These are phyloP conservation scores for Acanthopleura granulata DNA, from an alignment of 2,888 invertebrate species.

Conservation along the genomic window DNA sequence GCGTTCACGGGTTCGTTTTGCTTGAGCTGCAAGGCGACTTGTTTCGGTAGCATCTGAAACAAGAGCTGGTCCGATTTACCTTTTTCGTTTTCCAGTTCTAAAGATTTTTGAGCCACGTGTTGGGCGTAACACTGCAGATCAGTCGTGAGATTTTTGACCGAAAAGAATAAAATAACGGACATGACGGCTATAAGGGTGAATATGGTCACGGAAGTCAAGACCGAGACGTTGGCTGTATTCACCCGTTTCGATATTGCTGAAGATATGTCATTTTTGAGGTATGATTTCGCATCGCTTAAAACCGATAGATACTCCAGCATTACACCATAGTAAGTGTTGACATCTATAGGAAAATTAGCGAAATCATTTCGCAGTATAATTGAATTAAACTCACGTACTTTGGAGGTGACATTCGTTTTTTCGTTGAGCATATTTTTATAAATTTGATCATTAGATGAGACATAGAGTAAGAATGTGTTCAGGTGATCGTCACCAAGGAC, in stretches of 20 bases:
- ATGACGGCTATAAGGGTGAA: constrained; percentile 30
- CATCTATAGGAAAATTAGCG: background rate
- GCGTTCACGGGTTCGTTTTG: constrained; percentile 11
- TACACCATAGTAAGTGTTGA: background rate
- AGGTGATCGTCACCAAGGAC: constrained; percentile 25
- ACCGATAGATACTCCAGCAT: constrained; percentile 30
- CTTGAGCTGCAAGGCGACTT: constrained; percentile 19
- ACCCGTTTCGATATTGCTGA: constrained; percentile 22
- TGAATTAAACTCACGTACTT: background rate
- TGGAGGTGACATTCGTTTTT: background rate
- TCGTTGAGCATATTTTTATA: background rate
- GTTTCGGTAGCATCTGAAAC: constrained; percentile 23
- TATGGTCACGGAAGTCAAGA: constrained; percentile 29
- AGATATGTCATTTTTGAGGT: constrained; percentile 24
- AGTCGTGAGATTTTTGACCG: constrained; percentile 32
- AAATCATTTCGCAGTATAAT: background rate
- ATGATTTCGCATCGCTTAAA: constrained; percentile 23
- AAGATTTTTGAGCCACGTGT: constrained; percentile 35
- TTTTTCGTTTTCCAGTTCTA: constrained; percentile 27
- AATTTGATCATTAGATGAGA: background rate
- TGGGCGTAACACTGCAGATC: constrained; percentile 35
- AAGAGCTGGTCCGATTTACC: constrained; percentile 21
- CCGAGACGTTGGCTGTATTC: constrained; percentile 21
- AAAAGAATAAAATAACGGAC: constrained; percentile 28
- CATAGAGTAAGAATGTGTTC: constrained; percentile 16